A percentile compares a stretch with the other conserved stretches of the same genome.
phyloP scores from a whole-genome alignment of 2,888 invertebrate species.

The Crocallis elinguaria region DNA sequence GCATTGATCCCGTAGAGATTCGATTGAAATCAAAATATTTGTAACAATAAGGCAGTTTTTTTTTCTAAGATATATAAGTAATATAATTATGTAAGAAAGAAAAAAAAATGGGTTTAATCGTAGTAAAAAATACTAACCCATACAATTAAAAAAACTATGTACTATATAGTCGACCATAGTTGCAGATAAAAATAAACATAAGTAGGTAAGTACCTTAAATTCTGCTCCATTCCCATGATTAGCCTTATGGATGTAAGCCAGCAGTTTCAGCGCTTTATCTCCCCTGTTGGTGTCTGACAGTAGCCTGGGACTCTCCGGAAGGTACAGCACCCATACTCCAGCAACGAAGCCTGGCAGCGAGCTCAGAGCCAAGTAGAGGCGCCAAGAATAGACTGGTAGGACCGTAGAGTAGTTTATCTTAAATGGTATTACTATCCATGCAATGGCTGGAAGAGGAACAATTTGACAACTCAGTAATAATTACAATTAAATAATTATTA shows the following conservation, averaged over 20 bases:
- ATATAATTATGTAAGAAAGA: no score
- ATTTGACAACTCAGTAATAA: no score
- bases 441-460: slow-evolving; percentile 75
- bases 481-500: no score
- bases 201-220: slow-evolving; percentile 74
- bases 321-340: slow-evolving; percentile 81
- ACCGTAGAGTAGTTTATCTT: slow-evolving; percentile 57
- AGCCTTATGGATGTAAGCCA: slow-evolving; percentile 81
- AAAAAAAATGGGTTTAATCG: no score
- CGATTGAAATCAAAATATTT: no score
- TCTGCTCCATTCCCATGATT: slow-evolving; percentile 79
- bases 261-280: slow-evolving; percentile 84
- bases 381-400: slow-evolving; percentile 88
- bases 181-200: no score
- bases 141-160: no score
- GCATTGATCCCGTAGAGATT: no score
- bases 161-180: no score
- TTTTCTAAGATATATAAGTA: no score
- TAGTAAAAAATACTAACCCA: no score
- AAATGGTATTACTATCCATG: slow-evolving; percentile 87
- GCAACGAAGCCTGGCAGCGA: slow-evolving; percentile 87
- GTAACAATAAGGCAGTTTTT: no score
- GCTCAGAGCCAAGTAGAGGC: slow-evolving; percentile 87
- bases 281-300: slow-evolving; percentile 85
- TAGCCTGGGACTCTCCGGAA: slow-evolving; percentile 90